Conservation (phyloP, 2,797 vertebrate genomes). For the Pangasius djambal region DNA sequence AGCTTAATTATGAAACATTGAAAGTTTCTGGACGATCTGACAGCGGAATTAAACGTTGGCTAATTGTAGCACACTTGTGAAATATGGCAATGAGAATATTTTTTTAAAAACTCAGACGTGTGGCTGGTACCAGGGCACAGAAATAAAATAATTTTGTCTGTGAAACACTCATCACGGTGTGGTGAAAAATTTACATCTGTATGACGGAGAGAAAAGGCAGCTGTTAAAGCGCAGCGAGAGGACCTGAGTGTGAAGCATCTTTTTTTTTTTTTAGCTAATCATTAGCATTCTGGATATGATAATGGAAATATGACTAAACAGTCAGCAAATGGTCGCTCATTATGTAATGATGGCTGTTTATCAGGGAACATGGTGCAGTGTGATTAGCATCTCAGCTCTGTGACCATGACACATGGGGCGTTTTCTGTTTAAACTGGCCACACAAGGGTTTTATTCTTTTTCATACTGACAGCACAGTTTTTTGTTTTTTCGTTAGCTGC, state of each 20-base stretch:
- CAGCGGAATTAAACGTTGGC: background rate
- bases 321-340: background rate
- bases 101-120: background rate
- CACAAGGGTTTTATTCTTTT: background rate
- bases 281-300: background rate
- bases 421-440: background rate
- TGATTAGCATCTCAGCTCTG: background rate
- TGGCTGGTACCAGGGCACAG: background rate
- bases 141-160: background rate
- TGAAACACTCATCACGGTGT: background rate
- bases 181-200: background rate
- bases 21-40: background rate
- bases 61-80: background rate
- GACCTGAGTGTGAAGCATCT: background rate
- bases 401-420: background rate
- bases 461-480: background rate
- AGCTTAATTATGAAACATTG: background rate
- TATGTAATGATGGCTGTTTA: slow-evolving; percentile 7
- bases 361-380: background rate
- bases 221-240: background rate
- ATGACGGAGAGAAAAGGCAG: background rate
- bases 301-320: background rate
- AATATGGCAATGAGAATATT: background rate
- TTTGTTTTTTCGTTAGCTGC: background rate
- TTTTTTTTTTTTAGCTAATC: background rate